Base-by-base conservation (phyloP, 2,797 vertebrate species). In the Lindbergichthys nudifrons region DNA sequence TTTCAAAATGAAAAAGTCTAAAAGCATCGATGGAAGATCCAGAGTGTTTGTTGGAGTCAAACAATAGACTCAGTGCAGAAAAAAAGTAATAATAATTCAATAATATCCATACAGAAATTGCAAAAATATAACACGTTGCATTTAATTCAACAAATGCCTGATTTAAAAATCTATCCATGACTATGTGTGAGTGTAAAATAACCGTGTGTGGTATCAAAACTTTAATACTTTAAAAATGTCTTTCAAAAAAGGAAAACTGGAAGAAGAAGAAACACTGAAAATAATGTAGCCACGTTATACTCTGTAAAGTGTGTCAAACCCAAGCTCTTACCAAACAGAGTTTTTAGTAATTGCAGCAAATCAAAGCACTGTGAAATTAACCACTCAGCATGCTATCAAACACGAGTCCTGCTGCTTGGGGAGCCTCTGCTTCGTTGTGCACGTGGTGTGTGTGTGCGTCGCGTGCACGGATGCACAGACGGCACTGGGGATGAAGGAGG, bases 281-380 rank as follows among this genome's bases (percentile, higher is more conserved):
- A 87, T 82, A 89, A 87, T 77, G 88, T 87, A 84, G 83, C 73
- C 81, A 81, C 89, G 84, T 88, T 76, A 89, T 73, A 83, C 80
- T 88, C 70, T 75, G 64, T 82, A 85, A 90, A 87, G 87, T 89
- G 88, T 88, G 85, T 90, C 90, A 92, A 93, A 93, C 80, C 86
- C 87, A 90, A 87, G 84, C 90, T 83, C 82, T 82, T 60, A 85
- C 80, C 88, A 88, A 91, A 92, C 88, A 89, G 83, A 90, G 75
- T 87, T 92, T 36, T 81, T 82, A 78, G 81, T 90, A 89, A 87
- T 82, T 87, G 90, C 88, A 91, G 81, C 85, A 91, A 93, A 93
- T 90, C 91, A 92, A 90, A 91, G 88, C 89, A 80, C 77, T 81
- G 88, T 90, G 90, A 93, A 92, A 88, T 90, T 58, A 86, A 88